Conservation (phyloP, 2,797 vertebrate species). For the Liasis olivaceus region DNA sequence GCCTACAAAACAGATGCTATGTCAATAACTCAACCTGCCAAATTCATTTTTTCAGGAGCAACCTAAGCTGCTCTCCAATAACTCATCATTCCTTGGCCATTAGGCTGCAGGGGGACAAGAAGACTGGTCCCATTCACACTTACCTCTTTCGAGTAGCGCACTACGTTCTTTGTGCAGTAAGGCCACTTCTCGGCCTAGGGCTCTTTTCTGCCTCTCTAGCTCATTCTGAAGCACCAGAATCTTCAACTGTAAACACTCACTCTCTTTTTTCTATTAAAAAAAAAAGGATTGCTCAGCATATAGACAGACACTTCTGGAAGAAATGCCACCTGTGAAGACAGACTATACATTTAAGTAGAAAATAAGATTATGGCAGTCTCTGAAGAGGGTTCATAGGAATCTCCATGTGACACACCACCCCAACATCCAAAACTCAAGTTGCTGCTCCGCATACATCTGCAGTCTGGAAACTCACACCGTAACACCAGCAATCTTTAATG, state of each 20-base stretch:
- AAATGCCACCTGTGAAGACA: not conserved
- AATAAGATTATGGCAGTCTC: not conserved
- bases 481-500: not conserved
- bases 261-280: conserved; percentile 89
- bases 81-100: too few relatives aligned
- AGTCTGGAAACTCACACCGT: too few relatives aligned
- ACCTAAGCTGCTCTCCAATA: not conserved
- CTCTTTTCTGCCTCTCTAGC: conserved; percentile 91
- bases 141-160: conserved; percentile 86
- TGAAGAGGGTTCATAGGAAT: not conserved
- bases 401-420: not conserved
- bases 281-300: not conserved
- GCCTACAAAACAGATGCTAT: too few relatives aligned
- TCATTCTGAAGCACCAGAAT: conserved; percentile 91
- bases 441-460: too few relatives aligned
- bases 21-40: not conserved
- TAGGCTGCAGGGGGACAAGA: not conserved
- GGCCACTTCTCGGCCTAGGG: conserved; percentile 87
- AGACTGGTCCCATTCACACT: conserved; percentile 23
- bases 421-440: not conserved
- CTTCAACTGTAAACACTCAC: conserved; percentile 92
- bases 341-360: not conserved
- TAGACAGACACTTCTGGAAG: not conserved
- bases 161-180: conserved; percentile 84
- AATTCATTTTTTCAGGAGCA: not conserved